Percentiles rank a stretch among this genome's conserved stretches.
Conservation (phyloP, 2,113 vertebrate species). For the Erythrocercus mccallii region DNA sequence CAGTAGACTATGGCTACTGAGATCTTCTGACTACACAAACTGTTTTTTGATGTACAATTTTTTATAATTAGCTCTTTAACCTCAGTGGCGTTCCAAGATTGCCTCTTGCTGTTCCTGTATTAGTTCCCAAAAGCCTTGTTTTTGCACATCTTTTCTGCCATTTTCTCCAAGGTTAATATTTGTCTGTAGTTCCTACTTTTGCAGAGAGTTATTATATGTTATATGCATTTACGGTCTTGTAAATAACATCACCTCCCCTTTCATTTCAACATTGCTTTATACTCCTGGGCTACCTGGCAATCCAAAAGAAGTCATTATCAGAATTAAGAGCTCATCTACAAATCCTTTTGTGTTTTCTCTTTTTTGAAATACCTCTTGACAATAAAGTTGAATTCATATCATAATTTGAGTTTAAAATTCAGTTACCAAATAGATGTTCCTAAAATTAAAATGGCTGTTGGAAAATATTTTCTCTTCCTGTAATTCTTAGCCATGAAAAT, state of each 20-base stretch:
- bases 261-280: neutral
- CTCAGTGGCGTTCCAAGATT: neutral
- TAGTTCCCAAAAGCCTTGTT: neutral
- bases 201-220: neutral
- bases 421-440: neutral
- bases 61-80: neutral
- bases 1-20: neutral
- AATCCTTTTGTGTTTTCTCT: neutral
- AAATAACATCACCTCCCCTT: neutral
- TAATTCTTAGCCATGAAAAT: slow-evolving; percentile 5
- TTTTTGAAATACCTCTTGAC: neutral
- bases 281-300: neutral
- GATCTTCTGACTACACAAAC: neutral
- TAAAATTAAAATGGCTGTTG: neutral
- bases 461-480: neutral
- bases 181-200: neutral
- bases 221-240: neutral
- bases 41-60: neutral
- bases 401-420: neutral
- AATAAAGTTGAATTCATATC: neutral
- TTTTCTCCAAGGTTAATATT: neutral
- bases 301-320: neutral
- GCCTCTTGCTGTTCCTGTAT: neutral
- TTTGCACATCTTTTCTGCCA: neutral
- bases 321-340: neutral